Base-by-base conservation (phyloP, 2,888 invertebrate genomes). In the Cybosia mesomella region DNA sequence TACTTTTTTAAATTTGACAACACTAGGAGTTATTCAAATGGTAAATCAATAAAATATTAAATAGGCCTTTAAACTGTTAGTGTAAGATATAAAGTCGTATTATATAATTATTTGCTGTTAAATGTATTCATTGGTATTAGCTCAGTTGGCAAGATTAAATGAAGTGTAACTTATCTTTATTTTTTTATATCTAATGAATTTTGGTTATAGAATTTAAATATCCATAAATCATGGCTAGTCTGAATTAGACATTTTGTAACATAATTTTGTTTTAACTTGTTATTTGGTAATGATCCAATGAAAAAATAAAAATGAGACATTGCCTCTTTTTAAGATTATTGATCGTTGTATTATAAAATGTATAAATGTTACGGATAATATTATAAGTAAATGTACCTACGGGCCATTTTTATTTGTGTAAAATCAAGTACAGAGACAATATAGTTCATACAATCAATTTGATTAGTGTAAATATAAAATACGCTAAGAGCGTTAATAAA, bases 401-500 rank as follows among this genome's bases (percentile, higher is more conserved):
- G 60, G 66, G 76, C 67, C 74, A 74, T 77, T 77, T n/a, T 73
- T 67, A 55, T 58, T 59, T 71, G 63, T 64, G 36, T 58, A 60
- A 61, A 72, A 72, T 69, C 70, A 79, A 80, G 77, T 80, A 80
- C 73, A 79, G 75, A 75, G 80, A 80, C 80, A 80, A 80, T 80
- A 80, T 81, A 80, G 80, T 80, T 73, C 75, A 80, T 79, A 77
- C 55, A 74, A 72, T 69, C 67, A 68, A 72, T 70, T 68, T 39
- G 65, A 70, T 71, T 67, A 68, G 62, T 66, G 61, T 71, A 62
- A 36, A 70, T 58, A 53, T 18, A 15, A 32, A 32, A 49, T 69
- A 67, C 79, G 79, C 81, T 80, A 21, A 68, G 70, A 74, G 80
- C 80, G 81, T 67, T 57, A 53, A 66, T 64, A 57, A 68, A 63